Evolutionary conservation across 2,113 vertebrate species (phyloP).

Genomic region (Pitta sordida): DNA sequence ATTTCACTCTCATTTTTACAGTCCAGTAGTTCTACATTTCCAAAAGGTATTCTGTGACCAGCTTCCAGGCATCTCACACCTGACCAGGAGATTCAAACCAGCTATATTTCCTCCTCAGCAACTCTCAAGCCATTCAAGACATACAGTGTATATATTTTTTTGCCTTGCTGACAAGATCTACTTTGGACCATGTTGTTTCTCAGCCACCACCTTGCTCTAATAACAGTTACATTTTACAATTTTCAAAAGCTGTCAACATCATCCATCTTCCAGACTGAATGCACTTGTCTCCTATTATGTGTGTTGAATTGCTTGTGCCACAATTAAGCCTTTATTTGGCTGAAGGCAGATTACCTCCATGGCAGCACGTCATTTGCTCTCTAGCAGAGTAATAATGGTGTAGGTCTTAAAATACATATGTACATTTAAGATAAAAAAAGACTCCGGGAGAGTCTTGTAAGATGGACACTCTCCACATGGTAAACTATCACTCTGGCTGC

Average conservation of each 20-base stretch:
- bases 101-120: neutral
- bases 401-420: neutral
- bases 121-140: neutral
- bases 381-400: neutral
- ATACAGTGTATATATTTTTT: neutral
- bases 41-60: neutral
- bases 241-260: slow-evolving; percentile 38
- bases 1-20: neutral
- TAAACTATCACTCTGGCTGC: slow-evolving; percentile 10
- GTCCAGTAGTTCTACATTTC: neutral
- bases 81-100: neutral
- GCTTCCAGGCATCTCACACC: neutral
- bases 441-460: neutral
- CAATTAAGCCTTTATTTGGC: slow-evolving; percentile 38
- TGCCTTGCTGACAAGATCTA: neutral
- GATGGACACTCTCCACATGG: neutral
- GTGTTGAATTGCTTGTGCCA: slow-evolving; percentile 4
- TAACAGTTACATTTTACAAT: slow-evolving; percentile 8
- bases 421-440: neutral
- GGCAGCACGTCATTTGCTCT: neutral
- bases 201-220: slow-evolving; percentile 2
- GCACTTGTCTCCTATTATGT: neutral
- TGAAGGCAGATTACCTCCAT: neutral
- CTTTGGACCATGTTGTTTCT: neutral
- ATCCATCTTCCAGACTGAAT: neutral